Evolutionary conservation across 2,113 vertebrate genomes (phyloP), one percentile per base, ranked within the genome.

Genomic region (Brevimyrus niger): DNA sequence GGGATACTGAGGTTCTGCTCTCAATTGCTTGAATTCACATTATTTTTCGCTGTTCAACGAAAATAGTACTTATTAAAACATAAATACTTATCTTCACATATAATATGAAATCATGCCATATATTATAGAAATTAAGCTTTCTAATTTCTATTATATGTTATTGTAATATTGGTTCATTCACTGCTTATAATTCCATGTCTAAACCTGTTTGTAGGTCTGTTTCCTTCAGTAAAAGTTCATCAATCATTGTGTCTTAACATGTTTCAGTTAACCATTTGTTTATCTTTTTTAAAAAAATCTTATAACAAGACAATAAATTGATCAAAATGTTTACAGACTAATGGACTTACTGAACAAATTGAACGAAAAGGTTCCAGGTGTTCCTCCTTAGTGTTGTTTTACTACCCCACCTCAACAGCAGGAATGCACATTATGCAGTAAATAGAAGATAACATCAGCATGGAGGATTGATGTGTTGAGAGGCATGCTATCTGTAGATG

Each of bases 381-480:
- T 87, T 87, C 13, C 47, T 38, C 85, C 50, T 53, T 51, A 48
- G 73, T 73, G 76, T 46, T 83, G 48, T 55, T 80, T 89, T 65
- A 55, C 65, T 84, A 38, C 50, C 51, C 80, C 47, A 31, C 65
- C 88, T 89, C 53, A 82, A 89, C 92, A 86, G 89, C 91, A 95
- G 94, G 95, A 96, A 96, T 96, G 95, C 94, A 93, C 93, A 91
- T 92, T 93, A 91, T 91, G 92, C 93, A 94, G 91, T 95, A 94
- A 94, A 93, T 92, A 93, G 92, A 90, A 91, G 95, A 96, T 94
- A 95, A 94, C 90, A 96, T 95, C 94, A 53, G 91, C 73, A 91
- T 88, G 92, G 93, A 93, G 73, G 92, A 91, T 90, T 91, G n/a
- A 5, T 87, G 91, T 80, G 94, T 91, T 94, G 95, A 96, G 93